A percentile compares a stretch with the other conserved stretches of the same genome.
These are phyloP conservation scores for Bombus haemorrhoidalis DNA, from an alignment of 1,140 invertebrate species.

Conservation along the genomic window DNA sequence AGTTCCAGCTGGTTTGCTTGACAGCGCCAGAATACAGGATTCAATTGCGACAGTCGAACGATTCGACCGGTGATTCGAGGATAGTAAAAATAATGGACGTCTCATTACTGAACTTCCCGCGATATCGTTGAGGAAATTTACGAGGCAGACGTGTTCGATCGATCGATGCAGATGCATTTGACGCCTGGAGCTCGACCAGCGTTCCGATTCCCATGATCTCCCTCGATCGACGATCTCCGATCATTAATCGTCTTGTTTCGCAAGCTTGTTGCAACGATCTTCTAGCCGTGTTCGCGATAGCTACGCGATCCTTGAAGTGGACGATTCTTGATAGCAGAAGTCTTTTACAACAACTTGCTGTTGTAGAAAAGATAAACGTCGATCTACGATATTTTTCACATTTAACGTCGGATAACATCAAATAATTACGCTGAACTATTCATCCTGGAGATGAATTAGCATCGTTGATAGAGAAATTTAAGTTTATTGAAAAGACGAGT, in stretches of 20 bases:
- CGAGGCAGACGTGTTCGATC: slow-evolving; percentile 52
- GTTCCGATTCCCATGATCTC: slow-evolving; percentile 59
- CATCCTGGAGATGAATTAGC: not conserved
- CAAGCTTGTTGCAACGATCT: slow-evolving; percentile 50
- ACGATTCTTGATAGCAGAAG: not conserved
- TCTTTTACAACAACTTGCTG: not conserved
- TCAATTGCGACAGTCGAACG: slow-evolving; percentile 40
- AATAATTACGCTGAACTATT: not conserved
- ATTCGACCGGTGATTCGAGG: slow-evolving; percentile 28
- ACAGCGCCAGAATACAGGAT: slow-evolving; percentile 35
- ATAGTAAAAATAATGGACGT: slow-evolving; percentile 52
- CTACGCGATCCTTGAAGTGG: not conserved
- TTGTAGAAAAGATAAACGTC: not conserved
- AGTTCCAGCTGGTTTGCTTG: not conserved
- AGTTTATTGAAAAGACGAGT: not conserved
- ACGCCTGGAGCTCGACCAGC: slow-evolving; percentile 43
- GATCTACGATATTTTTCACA: not conserved
- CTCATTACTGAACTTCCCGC: slow-evolving; percentile 65
- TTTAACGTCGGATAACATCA: not conserved
- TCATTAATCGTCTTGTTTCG: slow-evolving; percentile 69
- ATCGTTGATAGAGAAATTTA: not conserved
- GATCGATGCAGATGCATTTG: slow-evolving; percentile 41
- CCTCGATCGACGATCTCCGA: slow-evolving; percentile 44
- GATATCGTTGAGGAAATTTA: slow-evolving; percentile 61
- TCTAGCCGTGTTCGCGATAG: slow-evolving; percentile 1